Evolutionary conservation across 2,888 invertebrate species (phyloP), one percentile per base, ranked within the genome.

Genomic region (Lithosia quadra): DNA sequence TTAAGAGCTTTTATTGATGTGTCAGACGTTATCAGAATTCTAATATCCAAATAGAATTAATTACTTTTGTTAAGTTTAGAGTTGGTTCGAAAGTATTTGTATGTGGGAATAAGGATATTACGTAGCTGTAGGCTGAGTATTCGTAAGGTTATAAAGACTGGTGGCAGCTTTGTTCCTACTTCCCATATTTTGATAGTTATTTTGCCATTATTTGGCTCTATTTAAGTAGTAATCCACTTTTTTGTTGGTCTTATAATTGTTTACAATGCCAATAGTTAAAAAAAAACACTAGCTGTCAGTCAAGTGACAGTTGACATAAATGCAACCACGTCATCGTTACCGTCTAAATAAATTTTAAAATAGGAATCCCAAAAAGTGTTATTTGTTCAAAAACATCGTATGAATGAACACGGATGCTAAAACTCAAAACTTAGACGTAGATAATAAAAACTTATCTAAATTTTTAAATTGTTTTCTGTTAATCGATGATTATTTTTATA

Each of bases 401-500:
- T 56, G 15, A 24, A 56, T 56, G 15, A 56, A 56, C 24, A 15
- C 28, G 28, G 22, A 56, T 56, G 18, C 1, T 22, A 18, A 49
- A 49, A 21, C 49, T 53, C 33, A n/a, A 49, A 43, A 11, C n/a
- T 15, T 28, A 28, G 33, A 34, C 11, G 2, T 13, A 60, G 33
- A 15, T 22, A 57, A 64, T 56, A 36, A 63, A 53, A 36, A 56
- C 28, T 56, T 56, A 56, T 56, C 56, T 56, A 56, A 28, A 58
- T 58, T 58, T 58, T 58, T 33, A 58, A 33, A 58, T 58, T n/a
- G 58, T 28, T 58, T 63, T 62, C 53, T 21, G 63, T 49, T 58
- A 61, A 36, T 63, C 21, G 39, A 13, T 18, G 22, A 59, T 53
- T 59, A 68, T 68, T 68, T 66, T 24, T 3, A 65, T 39, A 63